Evolutionary conservation across 2,113 vertebrate genomes (phyloP).

Genomic region (Periophthalmodon schlosseri): DNA sequence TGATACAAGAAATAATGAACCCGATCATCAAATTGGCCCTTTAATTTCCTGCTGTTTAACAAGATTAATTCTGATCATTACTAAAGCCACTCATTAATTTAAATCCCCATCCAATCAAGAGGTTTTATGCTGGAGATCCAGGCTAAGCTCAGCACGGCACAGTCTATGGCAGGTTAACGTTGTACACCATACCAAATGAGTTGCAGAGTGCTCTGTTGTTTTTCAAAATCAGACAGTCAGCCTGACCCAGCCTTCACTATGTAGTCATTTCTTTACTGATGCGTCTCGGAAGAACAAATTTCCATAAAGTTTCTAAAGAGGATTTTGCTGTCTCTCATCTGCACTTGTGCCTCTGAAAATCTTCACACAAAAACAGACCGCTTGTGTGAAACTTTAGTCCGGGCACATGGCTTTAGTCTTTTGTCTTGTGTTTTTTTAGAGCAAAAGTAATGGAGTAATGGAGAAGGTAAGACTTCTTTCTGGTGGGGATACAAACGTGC

Average conservation of each 20-base stretch:
- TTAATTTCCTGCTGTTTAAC: constrained; percentile 28
- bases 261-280: constrained; percentile 13
- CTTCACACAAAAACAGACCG: constrained; percentile 5
- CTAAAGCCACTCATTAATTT: constrained; percentile 16
- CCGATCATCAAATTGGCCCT: constrained; percentile 18
- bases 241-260: constrained; percentile 5
- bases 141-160: background rate
- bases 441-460: too few relatives aligned
- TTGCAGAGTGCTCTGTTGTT: background rate
- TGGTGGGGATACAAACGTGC: too few relatives aligned
- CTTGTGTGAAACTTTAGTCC: background rate
- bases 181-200: background rate
- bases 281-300: constrained; percentile 4
- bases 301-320: constrained; percentile 11
- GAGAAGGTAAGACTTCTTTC: too few relatives aligned
- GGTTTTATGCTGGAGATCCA: background rate
- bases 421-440: too few relatives aligned
- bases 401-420: background rate
- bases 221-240: constrained; percentile 8
- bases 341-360: constrained; percentile 5
- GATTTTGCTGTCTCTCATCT: background rate
- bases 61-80: constrained; percentile 21
- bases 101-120: constrained; percentile 10
- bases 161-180: background rate
- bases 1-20: constrained; percentile 22